Evolutionary conservation across 2,797 vertebrate genomes (phyloP), one percentile per base, ranked within the genome.

Genomic region (Miichthys miiuy): DNA sequence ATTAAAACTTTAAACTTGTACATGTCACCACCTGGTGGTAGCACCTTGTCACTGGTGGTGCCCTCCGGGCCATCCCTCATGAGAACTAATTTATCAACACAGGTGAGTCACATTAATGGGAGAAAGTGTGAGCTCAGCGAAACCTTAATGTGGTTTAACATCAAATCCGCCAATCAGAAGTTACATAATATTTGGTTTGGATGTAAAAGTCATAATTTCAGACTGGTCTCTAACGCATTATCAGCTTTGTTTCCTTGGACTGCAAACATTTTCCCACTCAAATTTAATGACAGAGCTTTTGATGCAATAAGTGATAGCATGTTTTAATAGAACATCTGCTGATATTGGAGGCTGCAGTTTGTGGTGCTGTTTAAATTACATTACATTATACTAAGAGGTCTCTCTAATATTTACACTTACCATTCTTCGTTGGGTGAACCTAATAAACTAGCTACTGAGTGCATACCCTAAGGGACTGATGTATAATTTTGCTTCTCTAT

Each of bases 1-100:
- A 95, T 95, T 94, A 92, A 74, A 85, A 77, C 72, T 62, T 94
- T 94, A 79, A 85, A 92, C 90, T 95, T 93, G 94, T 87, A 74
- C 92, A 90, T 96, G 94, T 91, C 95, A 92, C 95, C 95, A 94
- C 93, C 95, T 96, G 91, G 91, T 96, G 95, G 95, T 90, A 82
- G 89, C 79, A 79, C 72, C 44, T 77, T 75, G 92, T 92, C 90
- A 94, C 80, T 94, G 84, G 82, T 63, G 25, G 65, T 67, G 85
- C 50, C 84, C 76, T 14, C 12, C 55, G 80, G 84, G 65, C 72
- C 83, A 54, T 77, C 71, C 62, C 51, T 47, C n/a, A 25, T 48
- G 23, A 74, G 3, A n/a, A 20, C 41, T 30, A 23, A 51, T 41
- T 6, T 1, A 14, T 52, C 2, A 48, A 20, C 42, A 58, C 42